These are phyloP conservation scores for Pocota personata DNA, from an alignment of 2,888 invertebrate species.

Conservation along the genomic window DNA sequence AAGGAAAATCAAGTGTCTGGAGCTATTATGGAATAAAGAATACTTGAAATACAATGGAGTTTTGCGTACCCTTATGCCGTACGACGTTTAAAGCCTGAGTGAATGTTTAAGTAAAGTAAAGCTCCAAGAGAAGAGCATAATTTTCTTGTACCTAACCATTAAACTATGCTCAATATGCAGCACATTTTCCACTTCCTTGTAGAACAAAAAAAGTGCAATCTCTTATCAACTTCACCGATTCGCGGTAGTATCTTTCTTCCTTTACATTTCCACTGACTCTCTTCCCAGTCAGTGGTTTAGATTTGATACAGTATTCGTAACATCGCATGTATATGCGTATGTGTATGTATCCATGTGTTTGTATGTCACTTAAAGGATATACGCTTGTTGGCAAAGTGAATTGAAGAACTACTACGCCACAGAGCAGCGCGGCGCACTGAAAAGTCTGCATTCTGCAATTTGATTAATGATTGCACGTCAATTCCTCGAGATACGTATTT, in stretches of 20 bases:
- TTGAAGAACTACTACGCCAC: conserved; percentile 69
- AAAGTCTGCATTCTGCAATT: conserved; percentile 82
- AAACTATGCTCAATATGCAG: background rate
- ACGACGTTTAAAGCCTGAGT: too few species aligned
- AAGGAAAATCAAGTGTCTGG: too few species aligned
- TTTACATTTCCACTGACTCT: conserved; percentile 24
- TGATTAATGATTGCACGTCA: conserved; percentile 83
- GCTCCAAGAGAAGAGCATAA: too few species aligned
- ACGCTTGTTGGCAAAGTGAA: conserved; percentile 71
- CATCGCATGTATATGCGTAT: background rate
- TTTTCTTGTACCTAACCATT: too few species aligned
- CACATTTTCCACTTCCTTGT: conserved; percentile 34
- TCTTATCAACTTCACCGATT: conserved; percentile 41
- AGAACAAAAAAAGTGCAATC: background rate
- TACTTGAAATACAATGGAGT: too few species aligned
- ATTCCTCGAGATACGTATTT: conserved; percentile 78
- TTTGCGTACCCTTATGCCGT: too few species aligned
- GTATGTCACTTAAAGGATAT: conserved; percentile 69
- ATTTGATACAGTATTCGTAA: conserved; percentile 35
- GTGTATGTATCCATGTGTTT: conserved; percentile 40
- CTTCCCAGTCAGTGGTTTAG: conserved; percentile 42
- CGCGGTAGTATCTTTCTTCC: conserved; percentile 31
- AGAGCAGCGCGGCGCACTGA: conserved; percentile 74
- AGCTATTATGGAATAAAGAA: too few species aligned
- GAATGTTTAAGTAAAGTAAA: too few species aligned